Conservation (phyloP, 2,113 vertebrate genomes). For the Carassius gibelio region DNA sequence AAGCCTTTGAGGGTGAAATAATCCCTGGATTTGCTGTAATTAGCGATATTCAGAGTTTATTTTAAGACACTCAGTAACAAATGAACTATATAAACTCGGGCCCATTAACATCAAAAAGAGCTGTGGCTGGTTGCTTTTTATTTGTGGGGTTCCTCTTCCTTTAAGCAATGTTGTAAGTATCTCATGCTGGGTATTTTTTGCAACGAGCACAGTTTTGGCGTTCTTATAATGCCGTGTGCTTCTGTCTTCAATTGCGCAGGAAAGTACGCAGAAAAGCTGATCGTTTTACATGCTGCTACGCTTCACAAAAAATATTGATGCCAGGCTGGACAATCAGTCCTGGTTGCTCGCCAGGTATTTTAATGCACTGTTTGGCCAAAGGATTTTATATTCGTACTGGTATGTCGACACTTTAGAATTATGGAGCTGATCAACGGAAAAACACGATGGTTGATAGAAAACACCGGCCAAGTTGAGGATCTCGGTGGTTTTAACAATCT, state of each 20-base stretch:
- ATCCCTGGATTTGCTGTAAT: neutral
- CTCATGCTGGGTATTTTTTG: neutral
- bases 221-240: neutral
- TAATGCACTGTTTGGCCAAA: conserved; percentile 16
- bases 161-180: neutral
- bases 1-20: neutral
- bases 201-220: neutral
- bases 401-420: conserved; percentile 12
- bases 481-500: neutral
- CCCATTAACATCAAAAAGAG: neutral
- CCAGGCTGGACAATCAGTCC: neutral
- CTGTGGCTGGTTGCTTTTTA: neutral
- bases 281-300: conserved; percentile 3
- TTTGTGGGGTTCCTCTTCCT: neutral
- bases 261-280: neutral
- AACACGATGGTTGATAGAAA: neutral
- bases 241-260: neutral
- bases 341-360: conserved; percentile 16
- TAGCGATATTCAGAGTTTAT: neutral
- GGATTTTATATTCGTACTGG: neutral
- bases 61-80: neutral
- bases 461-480: neutral
- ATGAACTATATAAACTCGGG: neutral
- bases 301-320: conserved; percentile 11
- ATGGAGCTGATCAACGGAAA: neutral